phyloP scores from a whole-genome alignment of 2,797 vertebrate species.

The Gallirallus australis region DNA sequence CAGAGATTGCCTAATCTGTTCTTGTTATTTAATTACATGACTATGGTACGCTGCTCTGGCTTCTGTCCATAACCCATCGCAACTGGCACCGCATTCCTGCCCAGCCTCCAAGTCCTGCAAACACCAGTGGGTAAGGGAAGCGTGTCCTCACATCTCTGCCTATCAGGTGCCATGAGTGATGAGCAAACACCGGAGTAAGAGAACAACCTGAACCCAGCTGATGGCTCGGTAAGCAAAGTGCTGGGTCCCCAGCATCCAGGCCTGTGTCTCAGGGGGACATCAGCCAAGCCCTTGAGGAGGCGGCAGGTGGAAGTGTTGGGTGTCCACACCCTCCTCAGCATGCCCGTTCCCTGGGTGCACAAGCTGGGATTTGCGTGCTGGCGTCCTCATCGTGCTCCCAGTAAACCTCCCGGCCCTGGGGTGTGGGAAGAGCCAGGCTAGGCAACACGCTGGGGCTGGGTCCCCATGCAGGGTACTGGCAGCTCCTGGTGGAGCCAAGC shows the following conservation, averaged over 20 bases:
- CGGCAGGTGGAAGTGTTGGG: not conserved
- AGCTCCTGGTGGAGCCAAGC: not conserved
- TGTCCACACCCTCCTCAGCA: not conserved
- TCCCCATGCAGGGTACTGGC: fast-evolving
- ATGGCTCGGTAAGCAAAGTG: fast-evolving
- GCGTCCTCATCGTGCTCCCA: fast-evolving
- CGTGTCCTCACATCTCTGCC: not conserved
- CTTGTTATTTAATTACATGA: constrained; percentile 46
- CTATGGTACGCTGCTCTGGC: not conserved
- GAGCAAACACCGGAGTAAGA: not conserved
- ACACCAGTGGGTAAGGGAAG: not conserved
- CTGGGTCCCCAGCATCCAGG: not conserved
- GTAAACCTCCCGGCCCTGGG: fast-evolving
- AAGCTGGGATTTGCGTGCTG: not conserved
- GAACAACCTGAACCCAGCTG: not conserved
- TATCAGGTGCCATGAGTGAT: fast-evolving
- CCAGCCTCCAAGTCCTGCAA: not conserved
- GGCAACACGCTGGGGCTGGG: not conserved
- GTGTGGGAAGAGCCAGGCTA: not conserved
- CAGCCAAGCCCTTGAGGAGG: not conserved
- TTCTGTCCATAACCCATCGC: not conserved
- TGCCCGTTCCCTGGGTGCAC: fast-evolving
- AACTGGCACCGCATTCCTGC: not conserved
- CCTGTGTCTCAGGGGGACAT: not conserved
- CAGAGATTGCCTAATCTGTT: constrained; percentile 52